Evolutionary conservation across 1,140 invertebrate species (phyloP), one percentile per base, ranked within the genome.

Genomic region (Leptinotarsa lineolata): DNA sequence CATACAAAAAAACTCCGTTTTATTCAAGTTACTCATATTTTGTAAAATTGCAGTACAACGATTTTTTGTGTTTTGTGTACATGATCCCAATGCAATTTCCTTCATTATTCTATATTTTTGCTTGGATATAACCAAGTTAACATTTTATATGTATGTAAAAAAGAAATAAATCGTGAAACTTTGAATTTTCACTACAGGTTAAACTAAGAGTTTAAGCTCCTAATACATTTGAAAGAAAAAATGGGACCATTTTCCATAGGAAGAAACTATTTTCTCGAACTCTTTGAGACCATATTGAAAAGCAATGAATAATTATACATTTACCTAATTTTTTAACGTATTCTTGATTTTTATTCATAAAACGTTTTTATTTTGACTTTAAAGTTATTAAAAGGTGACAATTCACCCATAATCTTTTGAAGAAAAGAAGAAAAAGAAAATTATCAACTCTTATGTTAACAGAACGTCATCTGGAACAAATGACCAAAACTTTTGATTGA

Each of bases 381-480:
- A 2, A 2, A 39, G 30, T 39, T 8, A 11, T 39, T 39, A 39
- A 39, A 39, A 11, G 30, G 20, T 20, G 20, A 12, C 20, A 59
- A 59, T 59, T 59, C 8, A n/a, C 8, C 20, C 13, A 59, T 59
- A 4, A 16, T 16, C 13, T 59, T 59, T 20, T n/a, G 13, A n/a
- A 0, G 8, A n/a, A 20, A 59, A 59, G n/a, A n/a, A n/a, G n/a
- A n/a, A n/a, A n/a, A n/a, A n/a, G n/a, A 16, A 59, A n/a, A 20
- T 1, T 59, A 20, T 59, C 3, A n/a, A 59, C 58, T 59, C 58
- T 59, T 16, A 20, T 6, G 58, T n/a, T 8, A 18, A 16, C 20
- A 59, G 58, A 59, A 39, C 30, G 30, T 59, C 16, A n/a, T 15
- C 20, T 18, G 65, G 15, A 67, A 45, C 65, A 30, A 67, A 67